Evolutionary conservation across 2,113 vertebrate species (phyloP), one percentile per base, ranked within the genome.

Genomic region (Rhabdomys dilectus): DNA sequence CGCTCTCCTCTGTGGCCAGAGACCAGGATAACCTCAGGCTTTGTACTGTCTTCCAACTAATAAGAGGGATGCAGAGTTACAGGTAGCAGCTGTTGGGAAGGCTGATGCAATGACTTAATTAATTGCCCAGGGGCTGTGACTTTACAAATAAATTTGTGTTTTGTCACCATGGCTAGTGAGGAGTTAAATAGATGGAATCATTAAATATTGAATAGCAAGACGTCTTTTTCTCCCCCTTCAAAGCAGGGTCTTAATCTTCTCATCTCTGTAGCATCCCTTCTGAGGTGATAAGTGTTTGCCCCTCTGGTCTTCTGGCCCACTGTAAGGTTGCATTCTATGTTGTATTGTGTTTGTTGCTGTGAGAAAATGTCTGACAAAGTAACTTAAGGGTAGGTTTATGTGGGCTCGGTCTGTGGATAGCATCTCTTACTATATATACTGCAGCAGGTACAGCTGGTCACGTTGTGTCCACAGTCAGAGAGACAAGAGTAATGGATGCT

Each of bases 101-200:
- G 76, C 81, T 77, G 51, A 66, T 73, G 12, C 62, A 92, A 62
- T 95, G 88, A 56, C 45, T 93, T 89, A 87, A 86, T 93, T 93
- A 89, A 88, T 82, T 88, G 66, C 51, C 58, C 64, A 15, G 2
- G 15, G 29, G 2, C 36, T 87, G 19, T 45, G 64, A 75, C 70
- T 94, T 91, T 91, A 82, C 70, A 91, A 94, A 82, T 94, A 88
- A 93, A 96, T n/a, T 72, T 92, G 56, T 80, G 19, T 91, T 64
- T 94, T 95, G 62, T 92, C 62, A 45, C 16, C 53, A 62, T 88
- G 92, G 64, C 92, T 92, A 70, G 21, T 95, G 45, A 93, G n/a
- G n/a, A 24, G 7, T 15, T 80, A 39, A 29, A 45, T n/a, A 58
- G 31, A 58, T 75, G 36, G 72, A 86, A 34, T 66, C 58, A 19